A percentile compares a stretch with the other conserved stretches of the same genome.
These are phyloP conservation scores for Micromussa lordhowensis DNA, from an alignment of 92 coral and sea anemone genomes.

Conservation along the genomic window DNA sequence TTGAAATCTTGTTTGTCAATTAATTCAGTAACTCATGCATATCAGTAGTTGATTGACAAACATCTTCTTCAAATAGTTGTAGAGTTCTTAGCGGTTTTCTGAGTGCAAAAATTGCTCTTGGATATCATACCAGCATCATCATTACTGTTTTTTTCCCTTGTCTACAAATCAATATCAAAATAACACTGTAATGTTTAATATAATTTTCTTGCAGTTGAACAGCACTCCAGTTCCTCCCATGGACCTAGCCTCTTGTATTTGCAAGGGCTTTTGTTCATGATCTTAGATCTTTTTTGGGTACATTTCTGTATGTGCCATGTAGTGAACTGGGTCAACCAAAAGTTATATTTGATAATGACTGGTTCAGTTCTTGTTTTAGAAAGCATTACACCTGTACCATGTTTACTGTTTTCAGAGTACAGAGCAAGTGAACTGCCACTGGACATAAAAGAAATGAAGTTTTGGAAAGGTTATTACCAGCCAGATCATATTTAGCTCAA, in stretches of 20 bases:
- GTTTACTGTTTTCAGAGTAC: conserved; percentile 20
- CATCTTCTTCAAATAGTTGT: no score
- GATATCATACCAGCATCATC: no score
- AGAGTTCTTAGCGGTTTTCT: no score
- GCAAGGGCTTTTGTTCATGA: no score
- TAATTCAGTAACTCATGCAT: not conserved
- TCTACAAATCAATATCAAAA: not conserved
- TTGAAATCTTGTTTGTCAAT: not conserved
- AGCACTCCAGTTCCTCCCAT: not conserved
- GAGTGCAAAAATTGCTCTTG: no score
- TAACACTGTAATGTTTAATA: no score
- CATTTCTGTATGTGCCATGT: not conserved
- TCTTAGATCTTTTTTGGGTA: not conserved
- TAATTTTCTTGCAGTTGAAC: not conserved
- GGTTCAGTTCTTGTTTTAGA: not conserved
- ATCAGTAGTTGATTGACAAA: not conserved
- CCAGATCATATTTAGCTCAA: not conserved
- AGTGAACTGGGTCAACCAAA: no score
- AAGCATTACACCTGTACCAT: not conserved
- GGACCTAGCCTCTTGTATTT: no score
- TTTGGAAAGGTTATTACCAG: conserved; percentile 35
- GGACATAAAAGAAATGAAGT: conserved; percentile 35
- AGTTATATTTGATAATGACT: not conserved
- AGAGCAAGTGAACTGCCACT: conserved; percentile 38
- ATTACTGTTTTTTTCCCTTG: not conserved